Conservation (phyloP, 2,113 vertebrate species). For the Corythaixoides concolor region DNA sequence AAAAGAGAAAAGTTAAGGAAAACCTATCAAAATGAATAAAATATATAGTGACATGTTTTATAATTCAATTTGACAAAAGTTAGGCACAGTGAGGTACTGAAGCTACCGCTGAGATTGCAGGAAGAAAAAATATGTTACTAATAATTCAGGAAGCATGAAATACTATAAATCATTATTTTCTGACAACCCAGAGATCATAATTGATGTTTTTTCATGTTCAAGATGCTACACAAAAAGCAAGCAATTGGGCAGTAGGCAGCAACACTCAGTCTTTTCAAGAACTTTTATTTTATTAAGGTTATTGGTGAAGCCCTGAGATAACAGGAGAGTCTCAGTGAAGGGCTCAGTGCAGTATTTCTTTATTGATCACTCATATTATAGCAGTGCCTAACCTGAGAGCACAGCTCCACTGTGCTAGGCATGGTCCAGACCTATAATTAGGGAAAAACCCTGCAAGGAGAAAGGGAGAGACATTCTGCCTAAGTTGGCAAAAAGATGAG, state of each 20-base stretch:
- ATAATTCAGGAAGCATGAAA: not conserved
- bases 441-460: not conserved
- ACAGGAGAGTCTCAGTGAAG: not conserved
- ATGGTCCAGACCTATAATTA: not conserved
- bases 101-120: not conserved
- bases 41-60: not conserved
- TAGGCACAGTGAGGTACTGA: not conserved
- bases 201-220: not conserved
- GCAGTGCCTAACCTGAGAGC: not conserved
- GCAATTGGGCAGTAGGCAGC: not conserved
- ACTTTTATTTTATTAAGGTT: conserved; percentile 1
- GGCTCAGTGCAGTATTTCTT: not conserved
- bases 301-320: not conserved
- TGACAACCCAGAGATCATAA: not conserved
- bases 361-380: not conserved
- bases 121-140: not conserved
- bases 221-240: not conserved
- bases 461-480: not conserved
- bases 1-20: not conserved
- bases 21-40: not conserved
- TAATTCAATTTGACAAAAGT: conserved; percentile 6
- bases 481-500: not conserved
- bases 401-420: not conserved
- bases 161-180: not conserved
- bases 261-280: not conserved